Evolutionary conservation across 1,140 invertebrate genomes (phyloP).

Genomic region (Manduca sexta): DNA sequence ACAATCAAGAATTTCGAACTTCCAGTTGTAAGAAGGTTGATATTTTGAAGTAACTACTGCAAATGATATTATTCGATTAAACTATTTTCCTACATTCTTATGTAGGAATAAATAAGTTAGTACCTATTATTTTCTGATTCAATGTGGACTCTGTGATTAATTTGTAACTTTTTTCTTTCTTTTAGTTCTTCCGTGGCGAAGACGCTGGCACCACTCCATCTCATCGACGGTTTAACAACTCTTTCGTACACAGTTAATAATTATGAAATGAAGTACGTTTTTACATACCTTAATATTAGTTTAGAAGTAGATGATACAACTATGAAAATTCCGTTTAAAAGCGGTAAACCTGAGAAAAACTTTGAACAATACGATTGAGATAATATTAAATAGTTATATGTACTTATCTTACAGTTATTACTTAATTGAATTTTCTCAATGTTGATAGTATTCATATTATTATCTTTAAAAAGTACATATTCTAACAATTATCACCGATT

Average conservation of each 20-base stretch:
- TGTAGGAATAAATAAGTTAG: neutral
- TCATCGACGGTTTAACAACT: conserved; percentile 23
- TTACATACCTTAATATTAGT: conserved; percentile 20
- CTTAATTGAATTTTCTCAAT: no score
- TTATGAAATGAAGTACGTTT: conserved; percentile 16
- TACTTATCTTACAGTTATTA: no score
- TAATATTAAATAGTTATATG: no score
- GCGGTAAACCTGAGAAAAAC: no score
- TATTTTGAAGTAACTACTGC: neutral
- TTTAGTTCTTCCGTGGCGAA: conserved; percentile 7
- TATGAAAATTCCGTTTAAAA: no score
- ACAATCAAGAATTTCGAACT: conserved; percentile 6
- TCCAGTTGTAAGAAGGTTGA: conserved; percentile 5
- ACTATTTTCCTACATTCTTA: neutral
- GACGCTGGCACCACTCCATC: conserved; percentile 13
- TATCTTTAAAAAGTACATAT: no score
- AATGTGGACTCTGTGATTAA: no score
- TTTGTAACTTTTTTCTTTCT: no score
- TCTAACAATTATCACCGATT: no score
- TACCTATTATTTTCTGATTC: neutral
- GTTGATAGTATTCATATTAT: no score
- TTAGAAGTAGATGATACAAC: conserved; percentile 9
- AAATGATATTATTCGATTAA: neutral
- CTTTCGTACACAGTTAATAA: conserved; percentile 18
- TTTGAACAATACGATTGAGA: no score